These are phyloP conservation scores for Parus major DNA, from an alignment of 2,113 vertebrate genomes.

Conservation along the genomic window DNA sequence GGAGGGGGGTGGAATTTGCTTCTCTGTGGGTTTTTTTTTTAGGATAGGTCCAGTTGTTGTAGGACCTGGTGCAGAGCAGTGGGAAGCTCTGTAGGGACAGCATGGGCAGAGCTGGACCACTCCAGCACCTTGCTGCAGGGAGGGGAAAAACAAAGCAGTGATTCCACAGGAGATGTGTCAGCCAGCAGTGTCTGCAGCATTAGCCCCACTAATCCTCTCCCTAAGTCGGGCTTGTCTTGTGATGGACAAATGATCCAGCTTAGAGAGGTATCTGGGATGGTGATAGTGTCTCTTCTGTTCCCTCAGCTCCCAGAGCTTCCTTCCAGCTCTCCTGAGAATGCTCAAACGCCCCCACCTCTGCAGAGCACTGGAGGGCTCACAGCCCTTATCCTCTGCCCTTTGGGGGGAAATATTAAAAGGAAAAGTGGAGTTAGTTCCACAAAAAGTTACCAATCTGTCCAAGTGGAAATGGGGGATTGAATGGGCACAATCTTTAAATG, in stretches of 20 bases:
- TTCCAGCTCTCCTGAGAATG: background rate
- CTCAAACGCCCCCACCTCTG: background rate
- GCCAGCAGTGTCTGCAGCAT: background rate
- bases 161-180: background rate
- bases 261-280: background rate
- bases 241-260: constrained; percentile 52
- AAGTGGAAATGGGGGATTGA: background rate
- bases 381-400: background rate
- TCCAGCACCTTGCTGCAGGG: background rate
- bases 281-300: background rate
- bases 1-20: background rate
- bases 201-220: constrained; percentile 29
- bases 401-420: background rate
- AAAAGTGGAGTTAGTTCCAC: background rate
- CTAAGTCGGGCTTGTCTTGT: constrained; percentile 6
- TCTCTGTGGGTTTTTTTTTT: background rate
- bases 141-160: background rate
- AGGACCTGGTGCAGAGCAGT: background rate
- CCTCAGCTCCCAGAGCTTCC: background rate
- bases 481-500: background rate
- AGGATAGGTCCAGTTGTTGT: background rate
- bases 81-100: background rate
- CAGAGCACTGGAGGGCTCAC: background rate
- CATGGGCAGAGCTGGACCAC: background rate
- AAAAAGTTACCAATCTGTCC: background rate